Evolutionary conservation across 2,113 vertebrate genomes (phyloP), one percentile per base, ranked within the genome.

Genomic region (Xiphias gladius): DNA sequence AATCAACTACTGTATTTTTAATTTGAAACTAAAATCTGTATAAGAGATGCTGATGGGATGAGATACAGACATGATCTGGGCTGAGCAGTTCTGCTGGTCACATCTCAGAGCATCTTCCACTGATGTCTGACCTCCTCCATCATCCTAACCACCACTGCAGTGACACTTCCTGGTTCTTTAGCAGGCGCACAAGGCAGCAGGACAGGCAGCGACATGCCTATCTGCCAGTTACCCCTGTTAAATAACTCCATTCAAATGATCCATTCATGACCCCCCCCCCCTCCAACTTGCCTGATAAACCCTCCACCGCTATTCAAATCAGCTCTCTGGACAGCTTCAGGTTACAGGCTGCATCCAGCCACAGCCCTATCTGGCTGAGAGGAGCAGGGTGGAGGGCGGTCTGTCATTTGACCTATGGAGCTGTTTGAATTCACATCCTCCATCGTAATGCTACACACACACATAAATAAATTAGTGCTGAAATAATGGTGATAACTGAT

Each of bases 221-320:
- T 65, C 80, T 68, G 69, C 70, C 74, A 62, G 57, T 54, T 55
- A n/a, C 76, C 86, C 71, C 79, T 41, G 10, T 79, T 86, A 86
- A 88, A 88, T 68, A 70, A 35, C 68, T 68, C 54, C 68, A 90
- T 91, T 92, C 86, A 92, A 89, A 88, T 86, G 43, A 86, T 43
- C 68, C 46, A 71, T 71, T 82, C 79, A 80, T 7, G 69, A 24
- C 41, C 4, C 78, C 71, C 17, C 26, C 20, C n/a, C 61, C 73
- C 70, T 35, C 73, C 58, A 79, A 80, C 84, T 75, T 79, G 83
- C 85, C 48, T 54, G 13, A 73, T 46, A 67, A 72, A 54, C 74
- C 82, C 80, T 83, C 85, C 79, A 79, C 86, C 66, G 73, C 91
- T 90, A 94, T 92, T 95, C 92, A 93, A 91, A 92, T 86, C 77